phyloP scores from a whole-genome alignment of 1,140 invertebrate species.

The Oppia nitens region DNA sequence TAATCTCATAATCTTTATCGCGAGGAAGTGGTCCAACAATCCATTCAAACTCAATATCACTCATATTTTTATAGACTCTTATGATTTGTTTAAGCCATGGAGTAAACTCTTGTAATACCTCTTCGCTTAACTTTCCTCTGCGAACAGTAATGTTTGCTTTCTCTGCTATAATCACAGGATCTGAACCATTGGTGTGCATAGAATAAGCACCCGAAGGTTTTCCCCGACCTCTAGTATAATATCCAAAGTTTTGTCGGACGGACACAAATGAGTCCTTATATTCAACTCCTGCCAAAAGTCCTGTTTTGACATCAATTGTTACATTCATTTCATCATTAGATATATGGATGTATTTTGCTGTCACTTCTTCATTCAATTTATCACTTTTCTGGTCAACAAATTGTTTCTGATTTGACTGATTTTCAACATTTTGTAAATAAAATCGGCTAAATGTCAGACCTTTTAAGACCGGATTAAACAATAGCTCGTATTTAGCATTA shows the following conservation, averaged over 20 bases:
- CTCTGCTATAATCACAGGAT: conserved; percentile 10
- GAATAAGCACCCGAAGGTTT: conserved; percentile 22
- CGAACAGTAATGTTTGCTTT: conserved; percentile 24
- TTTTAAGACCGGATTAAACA: conserved; percentile 28
- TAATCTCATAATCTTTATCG: conserved; percentile 31
- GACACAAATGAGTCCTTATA: too few species aligned
- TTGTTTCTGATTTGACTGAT: neutral
- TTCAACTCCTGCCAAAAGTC: conserved; percentile 19
- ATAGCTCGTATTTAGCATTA: conserved; percentile 28
- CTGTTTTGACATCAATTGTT: conserved; percentile 15
- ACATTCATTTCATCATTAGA: neutral
- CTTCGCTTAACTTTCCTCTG: conserved; percentile 35
- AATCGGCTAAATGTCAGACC: conserved; percentile 31
- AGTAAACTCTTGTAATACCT: conserved; percentile 56
- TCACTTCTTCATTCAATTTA: neutral
- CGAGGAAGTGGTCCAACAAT: conserved; percentile 74
- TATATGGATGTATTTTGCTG: neutral
- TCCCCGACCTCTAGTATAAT: conserved; percentile 3
- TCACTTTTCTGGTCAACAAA: conserved; percentile 2
- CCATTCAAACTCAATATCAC: conserved; percentile 71
- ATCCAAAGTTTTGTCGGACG: too few species aligned
- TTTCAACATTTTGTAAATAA: conserved; percentile 20
- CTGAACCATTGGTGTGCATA: conserved; percentile 25
- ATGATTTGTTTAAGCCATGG: conserved; percentile 66
- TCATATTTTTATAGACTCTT: conserved; percentile 46